Evolutionary conservation across 2,113 vertebrate species (phyloP).

Genomic region (Tyto alba): DNA sequence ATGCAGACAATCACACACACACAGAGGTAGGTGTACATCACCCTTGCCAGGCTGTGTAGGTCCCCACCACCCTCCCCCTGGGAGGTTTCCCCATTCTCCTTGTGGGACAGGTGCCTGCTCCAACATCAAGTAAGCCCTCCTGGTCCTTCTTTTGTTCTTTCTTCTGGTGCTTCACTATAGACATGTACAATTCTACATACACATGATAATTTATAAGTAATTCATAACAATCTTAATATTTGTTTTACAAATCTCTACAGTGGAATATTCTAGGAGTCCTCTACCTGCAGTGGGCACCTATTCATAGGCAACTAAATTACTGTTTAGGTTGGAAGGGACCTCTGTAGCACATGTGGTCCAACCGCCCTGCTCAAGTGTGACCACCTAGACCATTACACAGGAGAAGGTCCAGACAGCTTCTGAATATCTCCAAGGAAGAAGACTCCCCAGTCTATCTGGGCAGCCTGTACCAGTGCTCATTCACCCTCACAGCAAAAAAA

Average conservation of each 20-base stretch:
- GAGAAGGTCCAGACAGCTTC: background rate
- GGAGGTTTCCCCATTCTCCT: background rate
- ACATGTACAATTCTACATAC: background rate
- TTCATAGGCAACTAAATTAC: background rate
- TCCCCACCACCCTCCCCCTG: background rate
- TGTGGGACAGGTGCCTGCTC: background rate
- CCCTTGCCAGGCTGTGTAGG: too few species aligned
- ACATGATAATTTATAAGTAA: background rate
- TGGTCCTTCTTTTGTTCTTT: background rate
- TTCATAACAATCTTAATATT: background rate
- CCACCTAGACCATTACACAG: background rate
- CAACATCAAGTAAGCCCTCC: background rate
- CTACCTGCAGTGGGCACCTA: background rate
- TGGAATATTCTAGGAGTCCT: background rate
- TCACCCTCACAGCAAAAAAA: background rate
- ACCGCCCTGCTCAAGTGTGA: background rate
- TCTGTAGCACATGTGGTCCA: background rate
- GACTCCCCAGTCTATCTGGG: background rate
- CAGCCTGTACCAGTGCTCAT: background rate
- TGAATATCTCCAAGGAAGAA: background rate
- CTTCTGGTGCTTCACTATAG: background rate
- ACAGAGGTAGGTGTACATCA: background rate
- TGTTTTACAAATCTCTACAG: background rate
- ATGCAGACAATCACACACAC: background rate
- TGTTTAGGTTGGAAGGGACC: background rate